Evolutionary conservation across 2,113 vertebrate species (phyloP).

Genomic region (Pogonocichla stellata): DNA sequence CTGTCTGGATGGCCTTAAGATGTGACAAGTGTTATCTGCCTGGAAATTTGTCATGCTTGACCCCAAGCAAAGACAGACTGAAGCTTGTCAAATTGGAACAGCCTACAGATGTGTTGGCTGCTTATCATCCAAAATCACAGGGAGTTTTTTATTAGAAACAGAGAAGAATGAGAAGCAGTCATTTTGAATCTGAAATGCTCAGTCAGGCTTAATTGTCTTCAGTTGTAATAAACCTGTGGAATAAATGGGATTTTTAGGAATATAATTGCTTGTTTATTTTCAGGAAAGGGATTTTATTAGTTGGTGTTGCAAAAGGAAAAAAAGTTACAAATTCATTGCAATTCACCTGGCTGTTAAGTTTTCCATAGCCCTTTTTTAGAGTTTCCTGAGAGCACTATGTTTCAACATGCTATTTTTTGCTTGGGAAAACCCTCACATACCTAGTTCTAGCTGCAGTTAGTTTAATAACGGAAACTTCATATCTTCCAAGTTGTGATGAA

Average conservation of each 20-base stretch:
- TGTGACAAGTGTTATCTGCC: conserved; percentile 44
- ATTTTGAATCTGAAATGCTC: background rate
- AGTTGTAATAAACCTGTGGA: background rate
- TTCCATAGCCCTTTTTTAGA: background rate
- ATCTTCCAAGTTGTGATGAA: background rate
- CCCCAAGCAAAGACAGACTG: conserved; percentile 29
- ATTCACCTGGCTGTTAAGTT: background rate
- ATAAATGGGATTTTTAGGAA: background rate
- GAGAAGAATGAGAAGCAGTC: background rate
- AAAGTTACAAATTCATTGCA: background rate
- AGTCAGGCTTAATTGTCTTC: background rate
- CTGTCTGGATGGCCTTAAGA: conserved; percentile 20
- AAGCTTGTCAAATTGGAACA: background rate
- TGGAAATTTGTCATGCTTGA: conserved; percentile 50
- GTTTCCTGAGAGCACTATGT: background rate
- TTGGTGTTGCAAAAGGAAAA: background rate
- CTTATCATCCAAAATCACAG: background rate
- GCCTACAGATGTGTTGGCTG: background rate
- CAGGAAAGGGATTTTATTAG: background rate
- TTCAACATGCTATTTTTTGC: background rate
- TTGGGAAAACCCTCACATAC: fast-evolving
- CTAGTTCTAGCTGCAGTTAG: background rate
- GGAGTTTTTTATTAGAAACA: background rate
- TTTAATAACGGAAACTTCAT: background rate
- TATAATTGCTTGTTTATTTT: background rate